Percentiles rank a stretch among this genome's conserved stretches.
Conservation (phyloP, 2,888 invertebrate species). For the Volucella zonaria region DNA sequence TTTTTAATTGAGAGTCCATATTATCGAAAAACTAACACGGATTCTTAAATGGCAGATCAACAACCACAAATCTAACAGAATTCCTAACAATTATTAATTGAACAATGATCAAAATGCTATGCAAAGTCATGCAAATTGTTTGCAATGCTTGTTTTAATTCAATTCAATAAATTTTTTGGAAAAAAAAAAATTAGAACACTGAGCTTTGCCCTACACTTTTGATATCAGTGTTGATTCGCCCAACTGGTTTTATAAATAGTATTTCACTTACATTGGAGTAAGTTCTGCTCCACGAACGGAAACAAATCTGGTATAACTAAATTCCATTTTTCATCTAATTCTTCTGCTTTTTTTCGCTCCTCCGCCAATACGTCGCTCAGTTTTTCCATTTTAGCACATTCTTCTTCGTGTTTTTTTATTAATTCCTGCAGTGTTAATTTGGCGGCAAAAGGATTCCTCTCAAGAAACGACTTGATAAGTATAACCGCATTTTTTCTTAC, state of each 20-base stretch:
- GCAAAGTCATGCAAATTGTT: no score
- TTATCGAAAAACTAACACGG: no score
- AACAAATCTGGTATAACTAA: constrained; percentile 78
- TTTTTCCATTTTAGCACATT: constrained; percentile 81
- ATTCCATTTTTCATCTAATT: constrained; percentile 83
- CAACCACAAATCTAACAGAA: no score
- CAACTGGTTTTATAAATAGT: neutral
- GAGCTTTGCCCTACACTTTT: no score
- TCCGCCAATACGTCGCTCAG: constrained; percentile 84
- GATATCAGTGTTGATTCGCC: neutral
- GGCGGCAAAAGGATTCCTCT: constrained; percentile 93
- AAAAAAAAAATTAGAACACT: no score
- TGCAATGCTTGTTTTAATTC: no score
- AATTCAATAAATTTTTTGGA: no score
- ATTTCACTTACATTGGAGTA: constrained; percentile 77
- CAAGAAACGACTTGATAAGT: constrained; percentile 87
- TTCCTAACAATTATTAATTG: no score
- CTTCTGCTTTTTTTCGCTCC: constrained; percentile 84
- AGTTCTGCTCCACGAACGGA: constrained; percentile 78
- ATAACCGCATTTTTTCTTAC: constrained; percentile 91
- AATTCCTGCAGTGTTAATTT: constrained; percentile 85
- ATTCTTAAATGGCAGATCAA: no score
- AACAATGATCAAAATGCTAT: no score
- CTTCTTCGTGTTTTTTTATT: constrained; percentile 84
- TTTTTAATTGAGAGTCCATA: no score